Conservation (phyloP, 2,888 invertebrate species). For the Syrista parreyssii region DNA sequence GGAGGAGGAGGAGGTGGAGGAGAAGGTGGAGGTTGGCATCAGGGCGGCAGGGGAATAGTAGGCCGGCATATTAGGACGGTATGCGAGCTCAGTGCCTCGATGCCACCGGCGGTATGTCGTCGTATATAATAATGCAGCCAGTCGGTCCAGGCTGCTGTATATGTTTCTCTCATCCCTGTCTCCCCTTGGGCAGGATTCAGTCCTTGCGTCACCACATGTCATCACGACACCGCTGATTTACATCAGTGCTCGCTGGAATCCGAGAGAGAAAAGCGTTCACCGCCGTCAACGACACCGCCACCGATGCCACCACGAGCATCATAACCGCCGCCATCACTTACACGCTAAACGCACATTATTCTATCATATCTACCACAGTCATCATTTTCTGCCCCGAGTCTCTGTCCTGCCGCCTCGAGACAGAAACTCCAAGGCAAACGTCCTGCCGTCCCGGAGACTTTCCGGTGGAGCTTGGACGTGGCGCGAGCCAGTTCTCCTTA, state of each 20-base stretch:
- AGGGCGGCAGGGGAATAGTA: constrained; percentile 42
- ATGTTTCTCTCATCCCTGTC: constrained; percentile 11
- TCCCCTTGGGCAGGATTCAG: constrained; percentile 29
- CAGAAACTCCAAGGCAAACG: background rate
- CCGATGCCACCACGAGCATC: constrained; percentile 3
- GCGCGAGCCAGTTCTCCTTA: background rate
- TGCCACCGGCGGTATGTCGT: constrained; percentile 15
- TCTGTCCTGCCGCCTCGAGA: background rate
- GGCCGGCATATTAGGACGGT: constrained; percentile 63
- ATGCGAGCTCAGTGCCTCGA: constrained; percentile 41
- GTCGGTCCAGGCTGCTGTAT: constrained; percentile 15
- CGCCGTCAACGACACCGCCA: constrained; percentile 11
- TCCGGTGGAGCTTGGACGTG: background rate
- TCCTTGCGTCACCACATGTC: constrained; percentile 59
- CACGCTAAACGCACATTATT: background rate
- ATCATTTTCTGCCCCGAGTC: background rate
- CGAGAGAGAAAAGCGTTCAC: constrained; percentile 8
- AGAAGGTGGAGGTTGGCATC: constrained; percentile 11
- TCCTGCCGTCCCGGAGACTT: background rate
- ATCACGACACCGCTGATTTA: constrained; percentile 57
- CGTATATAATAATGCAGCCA: constrained; percentile 52
- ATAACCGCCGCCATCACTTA: background rate
- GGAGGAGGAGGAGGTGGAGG: too few species aligned
- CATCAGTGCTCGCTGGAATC: constrained; percentile 40
- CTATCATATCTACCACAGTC: background rate